Evolutionary conservation across 2,888 invertebrate species (phyloP).

Genomic region (Andrena praecox): DNA sequence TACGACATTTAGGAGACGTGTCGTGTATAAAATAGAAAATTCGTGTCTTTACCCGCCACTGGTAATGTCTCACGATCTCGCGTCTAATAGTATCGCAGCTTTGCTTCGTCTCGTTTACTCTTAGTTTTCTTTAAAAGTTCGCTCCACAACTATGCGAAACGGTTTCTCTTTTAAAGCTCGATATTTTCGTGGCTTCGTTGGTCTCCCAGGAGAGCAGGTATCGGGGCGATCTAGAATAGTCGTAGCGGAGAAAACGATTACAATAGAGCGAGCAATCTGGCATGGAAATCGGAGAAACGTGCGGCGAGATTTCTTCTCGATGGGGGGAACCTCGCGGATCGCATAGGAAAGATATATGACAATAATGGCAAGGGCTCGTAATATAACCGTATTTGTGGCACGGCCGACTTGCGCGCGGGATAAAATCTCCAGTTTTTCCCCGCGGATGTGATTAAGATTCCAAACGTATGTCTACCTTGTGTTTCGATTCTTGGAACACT

Average conservation of each 20-base stretch:
- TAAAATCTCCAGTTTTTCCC: constrained; percentile 68
- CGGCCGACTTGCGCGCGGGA: constrained; percentile 60
- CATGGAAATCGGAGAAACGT: constrained; percentile 63
- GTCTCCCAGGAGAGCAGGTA: constrained; percentile 28
- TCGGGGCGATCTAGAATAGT: constrained; percentile 44
- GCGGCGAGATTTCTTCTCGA: constrained; percentile 53
- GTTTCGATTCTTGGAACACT: constrained; percentile 73
- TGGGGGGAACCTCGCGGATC: constrained; percentile 33
- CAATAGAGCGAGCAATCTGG: constrained; percentile 49
- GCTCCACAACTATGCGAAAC: no score
- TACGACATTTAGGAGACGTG: no score
- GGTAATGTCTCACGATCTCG: no score
- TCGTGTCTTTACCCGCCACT: no score
- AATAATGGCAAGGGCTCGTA: constrained; percentile 65
- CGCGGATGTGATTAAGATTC: constrained; percentile 75
- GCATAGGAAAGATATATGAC: constrained; percentile 52
- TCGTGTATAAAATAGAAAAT: no score
- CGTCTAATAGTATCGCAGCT: no score
- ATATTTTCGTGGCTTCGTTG: constrained; percentile 14
- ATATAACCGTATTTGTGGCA: constrained; percentile 70
- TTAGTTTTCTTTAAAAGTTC: no score
- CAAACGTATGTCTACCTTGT: constrained; percentile 66
- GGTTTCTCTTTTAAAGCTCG: neutral
- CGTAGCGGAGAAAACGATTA: constrained; percentile 49
- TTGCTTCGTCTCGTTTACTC: no score